phyloP scores from a whole-genome alignment of 2,888 invertebrate genomes.

The Omphaloscelis lunosa region DNA sequence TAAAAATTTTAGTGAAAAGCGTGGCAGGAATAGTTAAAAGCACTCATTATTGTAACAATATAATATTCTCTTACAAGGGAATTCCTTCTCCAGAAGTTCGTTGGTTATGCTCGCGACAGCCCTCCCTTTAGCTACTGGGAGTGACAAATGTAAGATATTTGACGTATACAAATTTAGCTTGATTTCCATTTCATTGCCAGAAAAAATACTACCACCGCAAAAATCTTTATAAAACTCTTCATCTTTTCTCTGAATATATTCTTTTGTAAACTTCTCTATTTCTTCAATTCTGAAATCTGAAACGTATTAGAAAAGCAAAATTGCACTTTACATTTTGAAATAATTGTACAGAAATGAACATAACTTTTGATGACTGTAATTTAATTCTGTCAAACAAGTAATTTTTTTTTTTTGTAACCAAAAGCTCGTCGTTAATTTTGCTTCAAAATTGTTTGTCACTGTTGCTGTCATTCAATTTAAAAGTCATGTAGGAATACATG shows the following conservation, averaged over 20 bases:
- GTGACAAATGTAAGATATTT: not conserved
- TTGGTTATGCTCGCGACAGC: accelerated
- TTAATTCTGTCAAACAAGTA: not conserved
- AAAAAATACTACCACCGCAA: not conserved
- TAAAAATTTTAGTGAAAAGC: not conserved
- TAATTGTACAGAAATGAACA: not conserved
- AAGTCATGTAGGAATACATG: not conserved
- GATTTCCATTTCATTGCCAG: not conserved
- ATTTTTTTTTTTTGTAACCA: not conserved
- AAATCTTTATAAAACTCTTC: not conserved
- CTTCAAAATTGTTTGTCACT: not conserved
- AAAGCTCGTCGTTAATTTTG: not conserved
- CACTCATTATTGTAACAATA: not conserved
- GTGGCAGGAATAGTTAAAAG: not conserved
- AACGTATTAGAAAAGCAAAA: not conserved
- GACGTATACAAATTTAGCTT: accelerated
- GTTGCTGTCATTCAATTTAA: not conserved
- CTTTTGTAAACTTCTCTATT: accelerated
- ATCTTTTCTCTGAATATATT: accelerated
- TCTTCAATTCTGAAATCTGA: not conserved
- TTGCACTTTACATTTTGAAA: not conserved
- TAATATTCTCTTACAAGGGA: not conserved
- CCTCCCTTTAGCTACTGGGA: not conserved
- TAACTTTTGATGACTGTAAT: not conserved
- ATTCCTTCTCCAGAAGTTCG: not conserved